Evolutionary conservation across 1,140 invertebrate genomes (phyloP).

Genomic region (Lithobius niger): DNA sequence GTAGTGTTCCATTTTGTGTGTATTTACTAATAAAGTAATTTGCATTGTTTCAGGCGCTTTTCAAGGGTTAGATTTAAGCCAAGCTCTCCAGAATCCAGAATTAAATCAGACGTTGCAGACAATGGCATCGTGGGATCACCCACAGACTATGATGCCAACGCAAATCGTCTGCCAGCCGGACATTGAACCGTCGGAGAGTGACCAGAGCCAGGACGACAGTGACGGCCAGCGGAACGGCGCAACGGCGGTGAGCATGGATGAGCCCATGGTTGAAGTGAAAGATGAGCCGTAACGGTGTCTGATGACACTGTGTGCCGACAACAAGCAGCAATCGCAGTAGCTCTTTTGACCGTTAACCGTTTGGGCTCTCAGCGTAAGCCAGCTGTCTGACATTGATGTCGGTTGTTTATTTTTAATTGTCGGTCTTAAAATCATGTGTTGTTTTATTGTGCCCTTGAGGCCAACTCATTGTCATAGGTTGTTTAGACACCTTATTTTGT

Average conservation of each 20-base stretch:
- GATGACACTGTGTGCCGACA: too few relatives aligned
- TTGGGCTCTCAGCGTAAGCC: too few relatives aligned
- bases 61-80: conserved; percentile 6
- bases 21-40: neutral
- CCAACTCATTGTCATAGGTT: too few relatives aligned
- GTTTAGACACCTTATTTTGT: too few relatives aligned
- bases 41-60: neutral
- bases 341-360: too few relatives aligned
- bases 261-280: neutral
- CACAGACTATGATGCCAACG: conserved; percentile 4
- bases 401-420: too few relatives aligned
- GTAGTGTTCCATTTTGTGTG: too few relatives aligned
- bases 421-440: too few relatives aligned
- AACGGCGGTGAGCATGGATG: neutral
- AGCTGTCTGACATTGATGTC: too few relatives aligned
- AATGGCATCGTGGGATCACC: conserved; percentile 2
- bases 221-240: neutral
- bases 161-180: conserved; percentile 10
- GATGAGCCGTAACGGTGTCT: neutral
- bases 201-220: conserved; percentile 9
- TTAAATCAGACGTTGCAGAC: neutral
- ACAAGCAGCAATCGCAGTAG: too few relatives aligned
- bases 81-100: neutral
- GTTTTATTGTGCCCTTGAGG: too few relatives aligned
- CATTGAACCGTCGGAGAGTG: conserved; percentile 12